Conservation (phyloP, 2,113 vertebrate genomes). For the Lagenorhynchus albirostris region DNA sequence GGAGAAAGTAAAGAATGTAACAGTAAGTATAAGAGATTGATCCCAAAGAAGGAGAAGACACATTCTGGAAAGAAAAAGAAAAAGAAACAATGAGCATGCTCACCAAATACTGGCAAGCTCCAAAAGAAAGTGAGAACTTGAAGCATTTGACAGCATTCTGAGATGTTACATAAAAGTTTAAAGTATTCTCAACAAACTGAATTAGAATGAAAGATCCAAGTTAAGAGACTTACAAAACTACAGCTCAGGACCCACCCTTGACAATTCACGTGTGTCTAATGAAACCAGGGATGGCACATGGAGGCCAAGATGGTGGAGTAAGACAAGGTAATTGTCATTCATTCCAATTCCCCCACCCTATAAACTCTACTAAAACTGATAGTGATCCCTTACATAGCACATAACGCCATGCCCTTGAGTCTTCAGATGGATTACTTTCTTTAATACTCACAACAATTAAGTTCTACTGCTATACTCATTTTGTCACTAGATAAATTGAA, state of each 20-base stretch:
- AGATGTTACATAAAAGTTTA: not conserved
- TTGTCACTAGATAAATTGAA: not conserved
- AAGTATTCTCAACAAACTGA: not conserved
- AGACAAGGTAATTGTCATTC: not conserved
- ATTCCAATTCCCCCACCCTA: not conserved
- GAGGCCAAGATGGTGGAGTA: not conserved
- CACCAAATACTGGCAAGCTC: not conserved
- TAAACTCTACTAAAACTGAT: not conserved
- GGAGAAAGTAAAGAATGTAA: not conserved
- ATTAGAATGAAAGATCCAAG: not conserved
- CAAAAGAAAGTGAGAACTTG: not conserved
- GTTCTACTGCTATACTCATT: not conserved
- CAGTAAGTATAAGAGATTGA: not conserved
- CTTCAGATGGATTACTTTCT: not conserved
- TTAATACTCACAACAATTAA: not conserved
- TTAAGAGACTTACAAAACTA: not conserved
- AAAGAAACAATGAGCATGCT: not conserved
- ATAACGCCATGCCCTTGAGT: not conserved
- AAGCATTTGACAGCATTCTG: not conserved
- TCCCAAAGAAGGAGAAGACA: not conserved
- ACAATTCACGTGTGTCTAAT: not conserved
- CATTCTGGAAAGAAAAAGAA: not conserved
- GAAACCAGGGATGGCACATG: not conserved
- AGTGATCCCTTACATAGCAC: not conserved
- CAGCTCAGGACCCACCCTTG: not conserved